Evolutionary conservation across 1,140 invertebrate genomes (phyloP).

Genomic region (Cyclina sinensis): DNA sequence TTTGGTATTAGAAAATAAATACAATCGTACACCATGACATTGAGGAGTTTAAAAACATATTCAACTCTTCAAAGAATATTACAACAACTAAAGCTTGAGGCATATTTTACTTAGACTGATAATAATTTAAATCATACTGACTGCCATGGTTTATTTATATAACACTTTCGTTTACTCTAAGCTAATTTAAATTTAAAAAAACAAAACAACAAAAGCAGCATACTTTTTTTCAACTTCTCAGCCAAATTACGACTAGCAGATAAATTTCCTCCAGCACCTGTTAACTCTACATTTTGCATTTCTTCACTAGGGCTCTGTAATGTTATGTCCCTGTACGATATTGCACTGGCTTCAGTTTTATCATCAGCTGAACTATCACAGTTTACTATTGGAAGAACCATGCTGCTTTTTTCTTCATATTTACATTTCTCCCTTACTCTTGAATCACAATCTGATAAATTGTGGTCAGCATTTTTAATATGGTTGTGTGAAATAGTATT

Average conservation of each 20-base stretch:
- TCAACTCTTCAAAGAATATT: no score
- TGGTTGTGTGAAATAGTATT: background rate
- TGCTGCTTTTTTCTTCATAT: background rate
- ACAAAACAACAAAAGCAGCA: slow-evolving; percentile 56
- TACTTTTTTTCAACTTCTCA: slow-evolving; percentile 76
- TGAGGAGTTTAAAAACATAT: no score
- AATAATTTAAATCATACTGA: no score
- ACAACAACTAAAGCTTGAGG: no score
- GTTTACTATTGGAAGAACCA: slow-evolving; percentile 44
- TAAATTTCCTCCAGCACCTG: slow-evolving; percentile 6
- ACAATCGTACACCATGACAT: no score
- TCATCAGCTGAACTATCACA: slow-evolving; percentile 40
- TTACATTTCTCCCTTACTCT: slow-evolving; percentile 53
- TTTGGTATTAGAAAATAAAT: no score
- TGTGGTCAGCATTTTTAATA: background rate
- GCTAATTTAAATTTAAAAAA: background rate
- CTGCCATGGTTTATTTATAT: no score
- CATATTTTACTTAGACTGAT: no score
- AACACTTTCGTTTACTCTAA: no score
- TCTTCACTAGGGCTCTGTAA: slow-evolving; percentile 6
- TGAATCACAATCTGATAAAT: slow-evolving; percentile 39
- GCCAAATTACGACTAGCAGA: slow-evolving; percentile 41
- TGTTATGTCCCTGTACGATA: slow-evolving; percentile 54
- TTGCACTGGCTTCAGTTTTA: slow-evolving; percentile 37
- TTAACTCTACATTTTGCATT: background rate